Evolutionary conservation across 2,888 invertebrate species (phyloP).

Genomic region (Athalia cordata): DNA sequence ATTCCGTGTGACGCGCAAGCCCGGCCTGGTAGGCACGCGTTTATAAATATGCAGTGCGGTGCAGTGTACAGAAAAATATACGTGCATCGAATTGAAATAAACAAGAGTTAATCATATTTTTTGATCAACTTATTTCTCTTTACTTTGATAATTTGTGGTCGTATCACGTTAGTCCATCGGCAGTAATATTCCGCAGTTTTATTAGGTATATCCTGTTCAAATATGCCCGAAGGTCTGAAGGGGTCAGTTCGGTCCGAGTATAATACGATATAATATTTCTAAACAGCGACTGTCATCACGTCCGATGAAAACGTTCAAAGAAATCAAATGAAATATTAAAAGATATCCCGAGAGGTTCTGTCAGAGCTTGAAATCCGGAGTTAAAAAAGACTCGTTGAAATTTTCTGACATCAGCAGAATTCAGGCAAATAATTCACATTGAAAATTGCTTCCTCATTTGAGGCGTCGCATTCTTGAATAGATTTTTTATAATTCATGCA

Average conservation of each 20-base stretch:
- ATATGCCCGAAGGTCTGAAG: slow-evolving; percentile 8
- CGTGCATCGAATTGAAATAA: background rate
- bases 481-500: background rate
- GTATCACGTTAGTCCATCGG: background rate
- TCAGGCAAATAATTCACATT: background rate
- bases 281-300: slow-evolving; percentile 11
- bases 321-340: background rate
- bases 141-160: background rate
- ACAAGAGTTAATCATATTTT: background rate
- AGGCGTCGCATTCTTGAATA: background rate
- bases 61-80: too few species aligned
- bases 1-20: too few species aligned
- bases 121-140: background rate
- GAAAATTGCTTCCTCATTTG: too few species aligned
- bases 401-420: background rate
- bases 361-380: background rate
- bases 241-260: background rate
- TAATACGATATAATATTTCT: background rate
- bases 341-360: slow-evolving; percentile 11
- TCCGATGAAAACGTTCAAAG: slow-evolving; percentile 7
- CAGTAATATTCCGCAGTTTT: background rate
- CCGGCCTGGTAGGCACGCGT: too few species aligned
- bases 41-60: too few species aligned
- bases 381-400: slow-evolving; percentile 19
- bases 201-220: background rate